Evolutionary conservation across 2,888 invertebrate genomes (phyloP), one percentile per base, ranked within the genome.

Genomic region (Drosophila multiciliata): DNA sequence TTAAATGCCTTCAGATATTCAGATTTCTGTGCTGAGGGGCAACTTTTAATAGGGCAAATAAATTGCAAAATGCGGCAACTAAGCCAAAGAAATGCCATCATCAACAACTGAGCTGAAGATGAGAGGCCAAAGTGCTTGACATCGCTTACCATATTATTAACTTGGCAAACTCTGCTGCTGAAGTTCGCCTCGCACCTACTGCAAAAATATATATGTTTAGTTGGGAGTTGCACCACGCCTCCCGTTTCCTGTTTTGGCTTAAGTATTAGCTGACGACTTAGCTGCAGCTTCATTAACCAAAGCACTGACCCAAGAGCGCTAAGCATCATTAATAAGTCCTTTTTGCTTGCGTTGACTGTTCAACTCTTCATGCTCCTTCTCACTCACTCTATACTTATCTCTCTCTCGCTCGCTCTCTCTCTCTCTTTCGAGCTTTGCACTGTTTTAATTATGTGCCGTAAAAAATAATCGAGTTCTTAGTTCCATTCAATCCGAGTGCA

Each of bases 401-500:
- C 23, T 23, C 12, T 40, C 29, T 6, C 17, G 17, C 9, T 40
- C 9, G 35, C 9, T 36, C 15, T 17, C 12, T n/a, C 40, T 66
- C 3, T 20, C n/a, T 8, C 20, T 9, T 35, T 17, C 2, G 17
- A 36, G 60, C 54, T 65, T 70, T 61, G 69, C 68, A 60, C 54
- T 66, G 68, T 72, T 83, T 87, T 87, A 84, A 82, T 84, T 87
- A 82, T 57, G 68, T 59, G 67, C 76, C 81, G 83, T 87, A 82
- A 87, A 87, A 84, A 76, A 85, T 89, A 87, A 87, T 89, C 89
- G 83, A 84, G 89, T 89, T 81, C 87, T 76, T 83, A 64, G 73
- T 61, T 42, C 53, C 80, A 69, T 88, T 87, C 85, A 89, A 88
- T 86, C 76, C 69, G 73, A 68, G 66, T 66, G 58, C 57, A 59